Evolutionary conservation across 2,797 vertebrate species (phyloP).

Genomic region (Helostoma temminkii): DNA sequence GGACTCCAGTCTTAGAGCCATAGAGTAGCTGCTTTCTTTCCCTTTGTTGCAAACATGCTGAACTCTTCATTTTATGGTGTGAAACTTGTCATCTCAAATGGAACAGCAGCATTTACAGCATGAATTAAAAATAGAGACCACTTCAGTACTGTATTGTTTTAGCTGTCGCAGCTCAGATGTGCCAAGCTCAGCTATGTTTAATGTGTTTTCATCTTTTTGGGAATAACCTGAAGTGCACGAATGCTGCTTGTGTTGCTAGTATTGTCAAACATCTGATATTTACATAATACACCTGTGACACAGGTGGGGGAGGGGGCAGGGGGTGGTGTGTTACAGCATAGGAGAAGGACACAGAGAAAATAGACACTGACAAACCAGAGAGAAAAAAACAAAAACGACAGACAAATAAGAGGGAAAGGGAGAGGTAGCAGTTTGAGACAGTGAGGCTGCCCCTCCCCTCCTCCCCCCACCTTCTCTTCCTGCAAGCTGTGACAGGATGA

Average conservation of each 20-base stretch:
- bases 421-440: slow-evolving; percentile 20
- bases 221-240: slow-evolving; percentile 24
- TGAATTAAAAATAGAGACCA: slow-evolving; percentile 22
- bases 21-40: slow-evolving; percentile 2
- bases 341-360: slow-evolving; percentile 7
- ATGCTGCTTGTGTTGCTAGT: slow-evolving; percentile 61
- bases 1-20: slow-evolving; percentile 12
- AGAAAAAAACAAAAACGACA: background rate
- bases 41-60: slow-evolving; percentile 28
- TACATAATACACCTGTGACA: slow-evolving; percentile 49
- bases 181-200: slow-evolving; percentile 46
- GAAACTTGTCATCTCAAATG: slow-evolving; percentile 28
- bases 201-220: slow-evolving; percentile 25
- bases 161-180: slow-evolving; percentile 32
- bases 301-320: background rate
- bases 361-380: slow-evolving; percentile 8
- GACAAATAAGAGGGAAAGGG: slow-evolving; percentile 2
- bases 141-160: slow-evolving; percentile 17
- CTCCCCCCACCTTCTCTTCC: slow-evolving; percentile 7
- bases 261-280: slow-evolving; percentile 59
- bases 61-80: slow-evolving; percentile 23
- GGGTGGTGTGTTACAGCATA: background rate
- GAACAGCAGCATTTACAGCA: slow-evolving; percentile 20
- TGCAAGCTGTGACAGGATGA: slow-evolving; percentile 51
- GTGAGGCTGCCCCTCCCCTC: background rate